Evolutionary conservation across 2,888 invertebrate species (phyloP).

Genomic region (Orthonychiurus folsomi): DNA sequence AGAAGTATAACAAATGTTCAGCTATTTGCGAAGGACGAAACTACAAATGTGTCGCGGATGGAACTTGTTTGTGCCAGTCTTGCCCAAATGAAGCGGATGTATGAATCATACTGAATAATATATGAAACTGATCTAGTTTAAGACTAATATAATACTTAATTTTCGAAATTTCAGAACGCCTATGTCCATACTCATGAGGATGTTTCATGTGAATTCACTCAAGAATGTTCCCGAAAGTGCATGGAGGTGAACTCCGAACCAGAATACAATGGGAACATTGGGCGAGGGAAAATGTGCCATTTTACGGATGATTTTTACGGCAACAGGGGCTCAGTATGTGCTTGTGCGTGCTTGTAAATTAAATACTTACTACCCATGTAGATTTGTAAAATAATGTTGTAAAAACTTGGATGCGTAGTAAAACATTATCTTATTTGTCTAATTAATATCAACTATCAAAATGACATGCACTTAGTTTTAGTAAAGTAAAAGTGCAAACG

Average conservation of each 20-base stretch:
- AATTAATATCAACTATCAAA: no score
- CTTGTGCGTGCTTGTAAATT: constrained; percentile 5
- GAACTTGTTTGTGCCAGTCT: constrained; percentile 3
- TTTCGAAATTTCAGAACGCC: constrained; percentile 2
- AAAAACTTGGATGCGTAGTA: no score
- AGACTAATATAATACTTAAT: not conserved
- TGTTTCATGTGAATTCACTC: constrained; percentile 9
- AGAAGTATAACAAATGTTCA: constrained; percentile 9
- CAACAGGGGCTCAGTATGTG: not conserved
- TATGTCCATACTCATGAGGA: constrained; percentile 9
- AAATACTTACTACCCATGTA: no score
- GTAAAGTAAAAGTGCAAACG: no score
- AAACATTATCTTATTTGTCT: no score
- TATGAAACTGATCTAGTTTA: not conserved
- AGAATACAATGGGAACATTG: constrained; percentile 7
- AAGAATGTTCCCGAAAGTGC: constrained; percentile 10
- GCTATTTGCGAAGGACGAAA: constrained; percentile 3
- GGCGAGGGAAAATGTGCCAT: constrained; percentile 7
- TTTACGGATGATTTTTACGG: constrained; percentile 10
- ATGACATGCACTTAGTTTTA: no score
- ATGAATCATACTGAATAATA: not conserved
- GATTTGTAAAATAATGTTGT: no score
- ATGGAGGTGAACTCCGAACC: constrained; percentile 10
- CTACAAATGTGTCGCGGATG: constrained; percentile 8
- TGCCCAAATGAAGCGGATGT: constrained; percentile 8